Conservation (phyloP, 2,888 invertebrate species). For the Amphipyra berbera region DNA sequence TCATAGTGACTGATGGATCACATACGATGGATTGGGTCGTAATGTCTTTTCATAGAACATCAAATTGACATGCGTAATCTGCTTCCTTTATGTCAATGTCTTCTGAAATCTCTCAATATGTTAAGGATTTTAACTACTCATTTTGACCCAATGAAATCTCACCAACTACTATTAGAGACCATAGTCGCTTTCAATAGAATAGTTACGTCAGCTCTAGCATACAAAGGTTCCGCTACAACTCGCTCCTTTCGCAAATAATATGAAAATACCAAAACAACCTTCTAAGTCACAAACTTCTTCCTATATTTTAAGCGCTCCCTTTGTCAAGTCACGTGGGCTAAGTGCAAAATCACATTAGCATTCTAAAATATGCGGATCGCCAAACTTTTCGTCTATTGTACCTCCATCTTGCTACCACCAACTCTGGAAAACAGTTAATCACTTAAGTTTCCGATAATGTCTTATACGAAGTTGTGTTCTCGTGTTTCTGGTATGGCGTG, state of each 20-base stretch:
- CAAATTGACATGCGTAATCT: no score
- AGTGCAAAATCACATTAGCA: slow-evolving; percentile 73
- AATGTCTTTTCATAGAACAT: no score
- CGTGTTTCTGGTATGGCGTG: slow-evolving; percentile 40
- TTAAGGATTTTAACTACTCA: no score
- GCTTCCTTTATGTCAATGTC: no score
- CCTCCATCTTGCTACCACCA: slow-evolving; percentile 53
- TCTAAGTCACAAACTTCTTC: slow-evolving; percentile 43
- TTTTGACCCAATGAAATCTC: no score
- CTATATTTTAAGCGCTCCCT: slow-evolving; percentile 45
- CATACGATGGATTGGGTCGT: no score
- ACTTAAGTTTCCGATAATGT: slow-evolving; percentile 82
- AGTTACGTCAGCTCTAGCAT: no score
- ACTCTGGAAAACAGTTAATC: slow-evolving; percentile 80
- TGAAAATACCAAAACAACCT: slow-evolving; percentile 47
- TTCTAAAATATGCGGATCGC: slow-evolving; percentile 77
- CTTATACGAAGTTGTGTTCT: slow-evolving; percentile 60
- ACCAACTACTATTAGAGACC: no score
- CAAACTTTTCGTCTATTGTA: slow-evolving; percentile 76
- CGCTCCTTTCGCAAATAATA: slow-evolving; percentile 34
- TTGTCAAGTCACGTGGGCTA: slow-evolving; percentile 58
- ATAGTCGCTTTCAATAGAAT: no score
- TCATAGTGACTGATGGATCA: no score
- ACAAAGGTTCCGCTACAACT: slow-evolving; percentile 11
- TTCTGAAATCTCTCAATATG: no score